These are phyloP conservation scores for Thecophora atra DNA, from an alignment of 2,888 invertebrate species.

Conservation along the genomic window DNA sequence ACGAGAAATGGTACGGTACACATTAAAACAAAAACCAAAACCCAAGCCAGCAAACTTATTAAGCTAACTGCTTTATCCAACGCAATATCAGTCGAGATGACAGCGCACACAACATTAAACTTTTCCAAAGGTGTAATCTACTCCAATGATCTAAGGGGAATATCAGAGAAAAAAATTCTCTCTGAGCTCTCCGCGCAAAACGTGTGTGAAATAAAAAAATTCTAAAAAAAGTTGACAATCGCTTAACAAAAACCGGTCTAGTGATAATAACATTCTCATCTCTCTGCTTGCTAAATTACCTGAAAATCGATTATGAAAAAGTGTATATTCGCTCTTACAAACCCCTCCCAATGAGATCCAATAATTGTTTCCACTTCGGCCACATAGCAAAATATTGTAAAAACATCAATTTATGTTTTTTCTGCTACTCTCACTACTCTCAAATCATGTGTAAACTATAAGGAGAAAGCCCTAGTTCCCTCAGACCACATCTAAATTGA, in stretches of 20 bases:
- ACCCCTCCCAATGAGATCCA: neutral
- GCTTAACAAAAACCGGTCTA: neutral
- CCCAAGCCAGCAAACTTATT: neutral
- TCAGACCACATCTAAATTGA: slow-evolving; percentile 10
- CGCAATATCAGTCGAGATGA: neutral
- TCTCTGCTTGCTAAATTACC: neutral
- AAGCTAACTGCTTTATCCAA: neutral
- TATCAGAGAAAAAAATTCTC: neutral
- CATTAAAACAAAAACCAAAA: neutral
- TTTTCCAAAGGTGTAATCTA: neutral
- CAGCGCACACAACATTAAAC: neutral
- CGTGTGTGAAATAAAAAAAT: neutral
- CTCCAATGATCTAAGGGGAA: neutral
- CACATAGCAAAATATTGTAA: neutral
- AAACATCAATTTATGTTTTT: neutral
- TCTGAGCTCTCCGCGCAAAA: neutral
- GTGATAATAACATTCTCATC: neutral
- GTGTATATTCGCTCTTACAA: neutral
- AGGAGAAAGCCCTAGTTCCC: neutral
- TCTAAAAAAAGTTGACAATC: neutral
- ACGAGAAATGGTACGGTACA: neutral
- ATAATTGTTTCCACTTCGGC: neutral
- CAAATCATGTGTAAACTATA: no score
- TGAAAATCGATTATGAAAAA: neutral
- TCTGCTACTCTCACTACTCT: no score